phyloP scores from a whole-genome alignment of 2,113 vertebrate genomes.

The Odontesthes bonariensis region DNA sequence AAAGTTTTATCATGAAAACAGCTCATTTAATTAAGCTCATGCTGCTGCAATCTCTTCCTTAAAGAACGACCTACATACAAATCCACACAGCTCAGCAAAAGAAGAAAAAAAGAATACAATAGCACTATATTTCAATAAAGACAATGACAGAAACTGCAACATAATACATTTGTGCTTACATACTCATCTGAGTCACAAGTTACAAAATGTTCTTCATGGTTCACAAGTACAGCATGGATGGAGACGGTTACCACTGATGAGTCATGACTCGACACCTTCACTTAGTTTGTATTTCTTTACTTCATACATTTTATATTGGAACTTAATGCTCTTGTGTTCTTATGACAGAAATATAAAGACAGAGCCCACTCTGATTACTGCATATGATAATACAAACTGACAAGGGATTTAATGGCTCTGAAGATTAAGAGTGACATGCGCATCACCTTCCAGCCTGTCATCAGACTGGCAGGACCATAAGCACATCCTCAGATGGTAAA shows the following conservation, averaged over 20 bases:
- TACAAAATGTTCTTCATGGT: conserved; percentile 53
- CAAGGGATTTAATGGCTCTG: conserved; percentile 44
- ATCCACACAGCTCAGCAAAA: too few species aligned
- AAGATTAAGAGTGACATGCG: conserved; percentile 39
- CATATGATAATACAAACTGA: conserved; percentile 40
- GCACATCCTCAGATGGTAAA: conserved; percentile 23
- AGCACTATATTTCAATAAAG: not conserved
- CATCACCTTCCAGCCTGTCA: conserved; percentile 37
- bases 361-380: not conserved
- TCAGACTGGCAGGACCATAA: conserved; percentile 26
- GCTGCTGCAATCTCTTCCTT: too few species aligned
- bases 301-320: not conserved
- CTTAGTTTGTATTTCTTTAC: conserved; percentile 1
- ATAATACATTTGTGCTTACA: conserved; percentile 32
- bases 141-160: conserved; percentile 13
- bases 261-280: conserved; percentile 13
- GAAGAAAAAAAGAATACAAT: too few species aligned
- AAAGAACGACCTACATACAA: too few species aligned
- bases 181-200: conserved; percentile 58
- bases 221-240: conserved; percentile 44
- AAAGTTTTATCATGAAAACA: too few species aligned
- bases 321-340: not conserved
- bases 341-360: conserved; percentile 7
- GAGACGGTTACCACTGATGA: conserved; percentile 12
- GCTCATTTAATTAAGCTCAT: too few species aligned